These are phyloP conservation scores for Prorops nasuta DNA, from an alignment of 1,140 invertebrate species.

Conservation along the genomic window DNA sequence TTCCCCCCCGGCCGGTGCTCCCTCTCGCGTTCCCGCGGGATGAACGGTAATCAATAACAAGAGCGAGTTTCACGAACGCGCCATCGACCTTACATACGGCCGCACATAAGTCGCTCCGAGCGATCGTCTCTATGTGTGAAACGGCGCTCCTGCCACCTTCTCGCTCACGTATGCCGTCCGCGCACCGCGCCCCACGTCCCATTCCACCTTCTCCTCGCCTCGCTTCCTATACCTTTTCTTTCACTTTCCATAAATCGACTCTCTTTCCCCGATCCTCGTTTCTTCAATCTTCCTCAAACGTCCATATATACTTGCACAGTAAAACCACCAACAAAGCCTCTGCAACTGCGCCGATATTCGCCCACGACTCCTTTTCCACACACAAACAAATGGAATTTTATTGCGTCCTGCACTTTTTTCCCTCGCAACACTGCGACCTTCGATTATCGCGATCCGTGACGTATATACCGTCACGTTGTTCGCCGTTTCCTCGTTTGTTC, in stretches of 20 bases:
- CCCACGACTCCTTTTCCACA: too few relatives aligned
- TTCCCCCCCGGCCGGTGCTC: neutral
- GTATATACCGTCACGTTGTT: conserved; percentile 42
- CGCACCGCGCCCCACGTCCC: too few relatives aligned
- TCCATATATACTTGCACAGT: too few relatives aligned
- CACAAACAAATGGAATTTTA: too few relatives aligned
- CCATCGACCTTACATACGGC: neutral
- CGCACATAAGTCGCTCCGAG: too few relatives aligned
- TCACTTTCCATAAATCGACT: too few relatives aligned
- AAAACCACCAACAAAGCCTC: too few relatives aligned
- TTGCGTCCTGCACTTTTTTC: neutral
- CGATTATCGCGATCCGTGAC: conserved; percentile 32
- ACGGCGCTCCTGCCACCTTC: neutral
- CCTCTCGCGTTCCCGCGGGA: conserved; percentile 2
- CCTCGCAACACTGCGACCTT: neutral
- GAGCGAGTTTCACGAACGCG: conserved; percentile 16
- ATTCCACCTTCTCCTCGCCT: conserved; percentile 1
- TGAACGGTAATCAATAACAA: conserved; percentile 27
- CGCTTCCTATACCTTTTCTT: neutral
- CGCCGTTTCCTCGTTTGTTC: too few relatives aligned
- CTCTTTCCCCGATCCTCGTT: too few relatives aligned
- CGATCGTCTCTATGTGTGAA: neutral
- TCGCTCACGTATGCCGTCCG: too few relatives aligned
- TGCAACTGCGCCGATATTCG: neutral
- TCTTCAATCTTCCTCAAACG: too few relatives aligned